These are phyloP conservation scores for Rhabdomys pumilio DNA, from an alignment of 2,797 vertebrate genomes.

Conservation along the genomic window DNA sequence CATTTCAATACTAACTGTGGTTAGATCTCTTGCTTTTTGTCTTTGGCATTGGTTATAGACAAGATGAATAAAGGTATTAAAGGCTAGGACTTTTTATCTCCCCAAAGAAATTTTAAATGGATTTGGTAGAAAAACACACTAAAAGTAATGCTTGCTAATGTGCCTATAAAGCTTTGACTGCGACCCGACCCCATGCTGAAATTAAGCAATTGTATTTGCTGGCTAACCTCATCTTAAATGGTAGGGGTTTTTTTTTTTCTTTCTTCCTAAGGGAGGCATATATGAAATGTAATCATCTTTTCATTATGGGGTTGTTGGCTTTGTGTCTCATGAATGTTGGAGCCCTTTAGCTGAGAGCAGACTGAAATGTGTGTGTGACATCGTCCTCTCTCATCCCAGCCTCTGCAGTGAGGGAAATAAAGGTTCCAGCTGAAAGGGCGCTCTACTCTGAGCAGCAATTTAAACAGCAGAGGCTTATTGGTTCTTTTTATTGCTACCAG, in stretches of 20 bases:
- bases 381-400: too few species aligned
- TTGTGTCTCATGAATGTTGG: constrained; percentile 74
- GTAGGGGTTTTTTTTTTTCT: constrained; percentile 32
- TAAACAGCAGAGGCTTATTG: neutral
- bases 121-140: constrained; percentile 51
- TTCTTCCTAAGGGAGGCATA: constrained; percentile 76
- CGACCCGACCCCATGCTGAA: constrained; percentile 63
- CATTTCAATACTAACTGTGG: neutral
- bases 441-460: constrained; percentile 5
- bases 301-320: constrained; percentile 75
- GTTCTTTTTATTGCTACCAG: constrained; percentile 17
- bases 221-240: constrained; percentile 57
- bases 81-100: constrained; percentile 57
- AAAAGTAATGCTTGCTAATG: constrained; percentile 62
- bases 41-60: constrained; percentile 49
- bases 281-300: constrained; percentile 80
- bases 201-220: constrained; percentile 61
- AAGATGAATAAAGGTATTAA: constrained; percentile 51
- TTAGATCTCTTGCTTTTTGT: constrained; percentile 25
- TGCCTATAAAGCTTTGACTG: neutral
- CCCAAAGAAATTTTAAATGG: constrained; percentile 59
- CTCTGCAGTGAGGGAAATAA: neutral
- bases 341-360: constrained; percentile 22
- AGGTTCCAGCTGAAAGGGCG: neutral
- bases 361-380: constrained; percentile 8